Conservation (phyloP, 2,797 vertebrate genomes). For the Hybognathus amarus region DNA sequence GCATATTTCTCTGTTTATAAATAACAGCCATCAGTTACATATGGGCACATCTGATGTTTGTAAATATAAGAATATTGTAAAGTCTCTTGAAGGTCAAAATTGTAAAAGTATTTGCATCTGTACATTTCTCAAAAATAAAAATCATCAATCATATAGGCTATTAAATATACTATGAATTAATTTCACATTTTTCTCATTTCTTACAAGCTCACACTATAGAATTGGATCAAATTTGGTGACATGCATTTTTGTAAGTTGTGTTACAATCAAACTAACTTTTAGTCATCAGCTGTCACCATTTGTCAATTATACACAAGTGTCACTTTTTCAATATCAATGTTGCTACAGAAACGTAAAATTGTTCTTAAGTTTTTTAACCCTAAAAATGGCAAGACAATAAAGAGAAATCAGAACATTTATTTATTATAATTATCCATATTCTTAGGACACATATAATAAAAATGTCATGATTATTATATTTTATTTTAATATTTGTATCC, state of each 20-base stretch:
- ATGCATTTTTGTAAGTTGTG: not conserved
- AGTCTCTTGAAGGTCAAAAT: not conserved
- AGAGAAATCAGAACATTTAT: too few species aligned
- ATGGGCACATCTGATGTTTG: not conserved
- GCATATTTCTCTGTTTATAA: not conserved
- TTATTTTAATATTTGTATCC: too few species aligned
- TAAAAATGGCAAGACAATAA: too few species aligned
- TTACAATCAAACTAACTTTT: not conserved
- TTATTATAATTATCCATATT: too few species aligned
- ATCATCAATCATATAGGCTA: not conserved
- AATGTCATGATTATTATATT: too few species aligned
- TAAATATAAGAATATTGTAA: conserved; percentile 22
- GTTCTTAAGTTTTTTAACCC: not conserved
- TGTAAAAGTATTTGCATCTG: conserved; percentile 6
- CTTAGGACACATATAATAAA: too few species aligned
- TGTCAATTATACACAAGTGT: not conserved
- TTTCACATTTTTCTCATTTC: not conserved
- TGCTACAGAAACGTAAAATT: not conserved
- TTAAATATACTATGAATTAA: not conserved
- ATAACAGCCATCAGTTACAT: not conserved
- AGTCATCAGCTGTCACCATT: not conserved
- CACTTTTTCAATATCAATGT: not conserved
- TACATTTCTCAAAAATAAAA: conserved; percentile 13
- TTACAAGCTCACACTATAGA: not conserved
- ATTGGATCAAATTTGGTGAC: not conserved